Evolutionary conservation across 1,140 invertebrate species (phyloP).

Genomic region (Octopus bimaculoides): DNA sequence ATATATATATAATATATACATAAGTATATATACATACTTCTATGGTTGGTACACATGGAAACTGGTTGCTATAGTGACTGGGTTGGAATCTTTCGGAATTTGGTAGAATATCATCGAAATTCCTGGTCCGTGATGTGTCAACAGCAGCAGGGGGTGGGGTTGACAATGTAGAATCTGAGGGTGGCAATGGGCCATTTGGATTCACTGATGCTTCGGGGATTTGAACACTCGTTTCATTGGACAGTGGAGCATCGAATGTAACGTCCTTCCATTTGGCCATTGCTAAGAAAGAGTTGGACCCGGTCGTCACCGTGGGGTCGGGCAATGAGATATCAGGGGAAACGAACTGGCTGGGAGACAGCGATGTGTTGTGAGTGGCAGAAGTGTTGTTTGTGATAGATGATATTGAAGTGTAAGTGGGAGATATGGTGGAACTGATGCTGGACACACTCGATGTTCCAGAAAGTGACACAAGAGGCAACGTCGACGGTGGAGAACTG

Average conservation of each 20-base stretch:
- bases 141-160: too few species aligned
- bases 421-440: background rate
- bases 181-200: too few species aligned
- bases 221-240: background rate
- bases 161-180: too few species aligned
- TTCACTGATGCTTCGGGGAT: too few species aligned
- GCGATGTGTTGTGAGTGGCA: background rate
- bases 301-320: background rate
- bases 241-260: background rate
- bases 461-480: background rate
- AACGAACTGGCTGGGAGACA: background rate
- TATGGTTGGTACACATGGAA: too few species aligned
- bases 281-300: background rate
- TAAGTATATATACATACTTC: too few species aligned
- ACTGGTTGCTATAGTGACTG: too few species aligned
- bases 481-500: background rate
- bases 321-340: background rate
- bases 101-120: too few species aligned
- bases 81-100: too few species aligned
- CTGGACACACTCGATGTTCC: background rate
- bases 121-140: too few species aligned
- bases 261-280: background rate
- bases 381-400: background rate
- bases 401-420: background rate
- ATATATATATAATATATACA: too few species aligned